Evolutionary conservation across 2,113 vertebrate genomes (phyloP), one percentile per base, ranked within the genome.

Genomic region (Rhombomys opimus): DNA sequence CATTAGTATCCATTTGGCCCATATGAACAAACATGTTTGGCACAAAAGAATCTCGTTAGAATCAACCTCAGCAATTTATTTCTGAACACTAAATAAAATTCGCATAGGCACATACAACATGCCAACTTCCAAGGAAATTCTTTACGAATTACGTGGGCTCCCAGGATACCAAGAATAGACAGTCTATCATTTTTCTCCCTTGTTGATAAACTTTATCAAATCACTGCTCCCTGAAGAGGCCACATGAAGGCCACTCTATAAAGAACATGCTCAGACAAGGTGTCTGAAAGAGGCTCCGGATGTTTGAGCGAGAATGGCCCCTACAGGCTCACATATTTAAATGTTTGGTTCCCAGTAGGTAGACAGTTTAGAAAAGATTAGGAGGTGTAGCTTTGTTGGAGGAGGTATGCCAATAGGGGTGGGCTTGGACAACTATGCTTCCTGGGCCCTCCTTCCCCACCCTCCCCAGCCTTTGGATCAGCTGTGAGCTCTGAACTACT

Each of bases 61-160:
- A 52, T 77, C 38, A 90, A 41, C 50, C 23, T 30, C 38, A 59
- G 50, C 61, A 68, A 41, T 41, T 41, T 41, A 90, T 95, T 91
- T 18, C 59, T 88, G 13, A 93, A 96, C 38, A 70, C 35, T 88
- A 76, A 93, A 61, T 46, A 72, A 70, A 97, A 68, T 20, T 32
- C 12, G 27, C 25, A 87, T 5, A 68, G 0, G 52, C 8, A 46
- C 46, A 54, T 23, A 23, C 7, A 38, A 9, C 38, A 54, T 10
- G 78, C 25, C 38, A 84, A 89, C 54, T 72, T 91, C 23, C 38
- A 27, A 68, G 32, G 52, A 87, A 91, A 94, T 75, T 84, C 57
- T 82, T 89, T 50, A 27, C 67, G 54, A 80, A 76, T 67, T 90
- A 70, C 7, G 76, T 5, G 30, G 61, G 65, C 61, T 61, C 41